Base-by-base conservation (phyloP, 2,113 vertebrate genomes). In the Bothrops jararaca region DNA sequence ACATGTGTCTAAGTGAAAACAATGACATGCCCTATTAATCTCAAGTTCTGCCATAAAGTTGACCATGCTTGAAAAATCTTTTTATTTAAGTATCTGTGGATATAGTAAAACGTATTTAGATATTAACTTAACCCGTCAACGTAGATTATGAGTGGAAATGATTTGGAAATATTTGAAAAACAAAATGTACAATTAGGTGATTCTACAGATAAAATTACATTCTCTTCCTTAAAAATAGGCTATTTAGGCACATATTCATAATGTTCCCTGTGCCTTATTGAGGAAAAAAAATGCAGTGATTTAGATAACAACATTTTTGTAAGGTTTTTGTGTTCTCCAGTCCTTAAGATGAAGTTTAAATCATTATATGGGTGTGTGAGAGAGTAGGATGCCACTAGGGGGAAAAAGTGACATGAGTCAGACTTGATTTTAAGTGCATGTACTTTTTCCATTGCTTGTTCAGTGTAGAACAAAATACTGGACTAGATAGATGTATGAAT, bases 341-440 rank as follows among this genome's bases (percentile, higher is more conserved):
- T 29, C 0, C 74, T 91, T 13, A 50, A 60, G 91, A n/a, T 58
- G 74, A 89, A 12, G 1, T 69, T 94, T 88, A 42, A 45, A 50
- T 87, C 90, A 26, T 10, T 18, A 88, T 4, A 90, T 91, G 91
- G n/a, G 93, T 42, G 85, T 26, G 58, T 85, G 42, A 90, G 53
- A 93, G 80, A 39, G 80, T 89, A 60, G 24, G 95, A 89, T 3
- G 5, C 80, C 29, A 45, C 69, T 93, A 50, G 87, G 80, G 92
- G 15, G 1, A 9, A 22, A 4, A n/a, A 20, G 15, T 52, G 26
- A 29, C n/a, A 22, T 34, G 50, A 80, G 18, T 22, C 74, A 80
- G 74, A 80, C 7, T 42, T 80, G 18, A 20, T 22, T 7, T 24
- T 12, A 42, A 56, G 54, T 56, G 88, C n/a, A 39, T 34, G 3